Evolutionary conservation across 2,888 invertebrate species (phyloP).

Genomic region (Dexiosoma caninum): DNA sequence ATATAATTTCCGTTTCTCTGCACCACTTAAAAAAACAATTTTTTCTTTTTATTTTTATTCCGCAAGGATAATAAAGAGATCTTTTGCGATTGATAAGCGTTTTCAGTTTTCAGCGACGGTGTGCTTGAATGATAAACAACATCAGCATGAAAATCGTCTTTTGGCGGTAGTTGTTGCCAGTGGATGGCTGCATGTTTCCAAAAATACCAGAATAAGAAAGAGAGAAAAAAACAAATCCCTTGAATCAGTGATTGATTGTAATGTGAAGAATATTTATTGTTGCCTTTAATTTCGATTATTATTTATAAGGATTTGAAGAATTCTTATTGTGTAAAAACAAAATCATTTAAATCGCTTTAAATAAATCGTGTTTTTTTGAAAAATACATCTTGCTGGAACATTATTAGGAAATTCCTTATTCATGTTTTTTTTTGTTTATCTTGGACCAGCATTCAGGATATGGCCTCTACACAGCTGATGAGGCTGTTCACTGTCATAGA

Average conservation of each 20-base stretch:
- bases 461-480: too few relatives aligned
- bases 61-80: slow-evolving; percentile 53
- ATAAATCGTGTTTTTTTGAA: too few relatives aligned
- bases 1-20: slow-evolving; percentile 52
- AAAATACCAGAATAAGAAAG: background rate
- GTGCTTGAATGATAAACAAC: slow-evolving; percentile 27
- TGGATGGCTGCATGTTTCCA: slow-evolving; percentile 5
- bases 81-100: slow-evolving; percentile 46
- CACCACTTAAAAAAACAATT: slow-evolving; percentile 11
- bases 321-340: too few relatives aligned
- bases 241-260: slow-evolving; percentile 42
- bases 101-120: slow-evolving; percentile 47
- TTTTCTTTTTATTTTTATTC: background rate
- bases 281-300: slow-evolving; percentile 7
- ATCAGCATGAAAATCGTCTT: slow-evolving; percentile 3
- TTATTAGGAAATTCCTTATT: too few relatives aligned
- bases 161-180: background rate
- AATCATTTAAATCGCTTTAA: too few relatives aligned
- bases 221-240: background rate
- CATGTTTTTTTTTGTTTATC: too few relatives aligned
- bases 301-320: slow-evolving; percentile 4
- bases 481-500: too few relatives aligned
- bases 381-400: too few relatives aligned
- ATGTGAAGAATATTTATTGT: slow-evolving; percentile 33
- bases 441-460: too few relatives aligned